phyloP scores from a whole-genome alignment of 2,113 vertebrate genomes.

The Pygoscelis antarcticus region DNA sequence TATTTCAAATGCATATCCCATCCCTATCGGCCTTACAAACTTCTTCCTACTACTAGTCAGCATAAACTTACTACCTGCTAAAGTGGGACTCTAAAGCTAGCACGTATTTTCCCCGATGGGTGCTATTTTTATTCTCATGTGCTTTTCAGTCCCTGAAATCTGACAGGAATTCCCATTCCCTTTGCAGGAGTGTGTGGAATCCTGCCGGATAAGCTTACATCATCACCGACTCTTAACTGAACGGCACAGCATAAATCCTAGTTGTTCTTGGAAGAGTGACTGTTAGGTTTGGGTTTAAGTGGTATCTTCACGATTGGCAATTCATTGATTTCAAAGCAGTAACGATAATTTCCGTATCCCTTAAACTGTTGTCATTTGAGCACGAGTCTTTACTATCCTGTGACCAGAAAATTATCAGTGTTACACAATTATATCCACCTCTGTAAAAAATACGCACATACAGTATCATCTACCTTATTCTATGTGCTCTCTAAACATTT shows the following conservation, averaged over 20 bases:
- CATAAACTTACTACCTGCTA: not conserved
- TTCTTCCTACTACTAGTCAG: not conserved
- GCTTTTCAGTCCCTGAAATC: not conserved
- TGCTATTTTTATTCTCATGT: not conserved
- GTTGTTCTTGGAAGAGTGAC: not conserved
- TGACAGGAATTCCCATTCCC: not conserved
- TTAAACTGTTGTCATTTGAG: not conserved
- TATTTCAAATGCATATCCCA: not conserved
- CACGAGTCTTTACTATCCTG: accelerated
- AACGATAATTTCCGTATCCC: not conserved
- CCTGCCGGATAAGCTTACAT: not conserved
- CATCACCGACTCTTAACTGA: not conserved
- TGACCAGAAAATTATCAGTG: not conserved
- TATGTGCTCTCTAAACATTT: not conserved
- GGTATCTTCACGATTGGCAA: not conserved
- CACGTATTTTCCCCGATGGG: not conserved
- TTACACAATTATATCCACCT: not conserved
- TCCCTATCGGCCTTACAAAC: not conserved
- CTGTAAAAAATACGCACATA: not conserved
- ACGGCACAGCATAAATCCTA: not conserved
- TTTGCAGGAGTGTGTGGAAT: not conserved
- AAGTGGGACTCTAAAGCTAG: not conserved
- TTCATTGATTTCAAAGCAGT: not conserved
- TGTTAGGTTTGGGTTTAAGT: not conserved
- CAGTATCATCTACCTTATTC: not conserved